Conservation (phyloP, 1,140 invertebrate species). For the Lamellibrachia luymesi region DNA sequence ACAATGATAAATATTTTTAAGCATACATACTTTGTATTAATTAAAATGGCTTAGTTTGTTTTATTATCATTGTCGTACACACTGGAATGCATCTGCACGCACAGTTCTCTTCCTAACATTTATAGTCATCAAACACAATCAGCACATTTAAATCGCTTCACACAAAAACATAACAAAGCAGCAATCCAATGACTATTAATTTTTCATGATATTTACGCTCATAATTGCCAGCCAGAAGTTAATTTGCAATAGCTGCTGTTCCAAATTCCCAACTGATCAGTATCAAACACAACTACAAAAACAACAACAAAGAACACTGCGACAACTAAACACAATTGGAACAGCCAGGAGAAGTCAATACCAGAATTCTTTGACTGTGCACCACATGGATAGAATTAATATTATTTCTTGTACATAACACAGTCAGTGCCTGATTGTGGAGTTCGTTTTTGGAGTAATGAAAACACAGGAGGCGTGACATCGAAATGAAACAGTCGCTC, state of each 20-base stretch:
- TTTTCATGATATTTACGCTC: not conserved
- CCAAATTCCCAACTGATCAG: not conserved
- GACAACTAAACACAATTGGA: not conserved
- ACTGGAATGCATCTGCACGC: too few relatives aligned
- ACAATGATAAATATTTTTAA: too few relatives aligned
- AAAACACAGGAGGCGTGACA: not conserved
- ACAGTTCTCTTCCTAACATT: too few relatives aligned
- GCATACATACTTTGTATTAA: too few relatives aligned
- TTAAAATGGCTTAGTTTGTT: too few relatives aligned
- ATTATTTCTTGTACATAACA: slow-evolving; percentile 1
- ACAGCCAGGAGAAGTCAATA: not conserved
- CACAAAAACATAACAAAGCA: not conserved
- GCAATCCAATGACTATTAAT: not conserved
- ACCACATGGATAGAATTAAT: not conserved
- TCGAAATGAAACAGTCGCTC: not conserved
- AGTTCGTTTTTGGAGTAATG: not conserved
- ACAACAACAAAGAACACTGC: not conserved
- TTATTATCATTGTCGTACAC: too few relatives aligned
- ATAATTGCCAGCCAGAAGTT: not conserved
- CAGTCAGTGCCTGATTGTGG: not conserved
- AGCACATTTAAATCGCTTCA: not conserved
- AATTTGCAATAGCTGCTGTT: not conserved
- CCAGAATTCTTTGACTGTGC: not conserved
- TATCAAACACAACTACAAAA: not conserved
- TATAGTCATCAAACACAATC: not conserved